Evolutionary conservation across 1,140 invertebrate species (phyloP), one percentile per base, ranked within the genome.

Genomic region (Drusus annulatus): DNA sequence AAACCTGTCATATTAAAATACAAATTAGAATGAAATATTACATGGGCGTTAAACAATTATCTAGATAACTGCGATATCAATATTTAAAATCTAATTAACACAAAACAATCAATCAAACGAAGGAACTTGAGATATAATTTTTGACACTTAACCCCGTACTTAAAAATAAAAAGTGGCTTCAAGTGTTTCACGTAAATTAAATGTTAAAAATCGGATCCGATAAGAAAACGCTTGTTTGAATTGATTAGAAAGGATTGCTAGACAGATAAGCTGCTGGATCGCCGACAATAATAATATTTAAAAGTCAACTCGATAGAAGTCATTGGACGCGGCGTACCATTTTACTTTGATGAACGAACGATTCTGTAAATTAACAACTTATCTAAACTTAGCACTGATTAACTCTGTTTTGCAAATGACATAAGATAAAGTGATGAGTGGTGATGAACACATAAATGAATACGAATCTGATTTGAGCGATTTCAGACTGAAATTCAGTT

Each of bases 1-100:
- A 45, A 51, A 81, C 74, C 74, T 81, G 76, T 23, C 21, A 63
- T 10, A 23, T 56, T 10, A 63, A 63, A 63, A 25, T 2, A 63
- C 21, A 36, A 13, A 25, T 31, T 28, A 28, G 10, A n/a, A 25
- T 10, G 19, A 23, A 25, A 62, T 62, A 25, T 23, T 23, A 15
- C 60, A 19, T 10, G 19, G 19, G 7, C n/a, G 56, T 60, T 19
- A 19, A 60, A 60, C 56, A 60, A 21, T 8, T 19, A 60, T 23
- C 17, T 60, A 60, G 56, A 21, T 6, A 60, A 21, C 23, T 60
- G 13, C 56, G 7, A 60, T 19, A 60, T 60, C 23, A 60, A 60
- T 19, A 60, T 60, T 60, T 19, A 60, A 60, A 60, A 60, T 60
- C 23, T 60, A 10, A 23, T 60, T 60, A 2, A 23, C 8, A 21